These are phyloP conservation scores for Euglossa dilemma DNA, from an alignment of 1,140 invertebrate species.

Conservation along the genomic window DNA sequence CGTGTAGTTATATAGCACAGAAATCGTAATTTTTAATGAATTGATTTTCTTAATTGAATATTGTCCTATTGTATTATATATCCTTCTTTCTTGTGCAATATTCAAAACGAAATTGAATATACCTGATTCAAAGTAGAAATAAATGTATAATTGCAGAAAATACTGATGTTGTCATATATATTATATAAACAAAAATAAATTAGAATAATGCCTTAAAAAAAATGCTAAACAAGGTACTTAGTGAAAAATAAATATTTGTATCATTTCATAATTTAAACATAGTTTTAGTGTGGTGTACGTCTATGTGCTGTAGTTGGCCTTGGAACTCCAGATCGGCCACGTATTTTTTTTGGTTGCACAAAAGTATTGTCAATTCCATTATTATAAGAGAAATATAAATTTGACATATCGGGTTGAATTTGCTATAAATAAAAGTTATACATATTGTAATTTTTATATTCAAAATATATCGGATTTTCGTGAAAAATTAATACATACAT, in stretches of 20 bases:
- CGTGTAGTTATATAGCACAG: background rate
- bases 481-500: constrained; percentile 64
- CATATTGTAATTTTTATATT: background rate
- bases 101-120: background rate
- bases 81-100: background rate
- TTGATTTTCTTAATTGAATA: background rate
- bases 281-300: constrained; percentile 71
- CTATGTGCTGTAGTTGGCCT: constrained; percentile 80
- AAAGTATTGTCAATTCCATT: constrained; percentile 73
- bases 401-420: constrained; percentile 78
- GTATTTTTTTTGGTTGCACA: constrained; percentile 74
- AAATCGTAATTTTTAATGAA: background rate
- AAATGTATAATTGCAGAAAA: constrained; percentile 25
- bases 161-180: background rate
- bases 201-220: constrained; percentile 31
- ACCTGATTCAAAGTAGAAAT: background rate
- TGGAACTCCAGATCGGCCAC: constrained; percentile 77
- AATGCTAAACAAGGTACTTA: constrained; percentile 48
- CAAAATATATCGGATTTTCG: background rate
- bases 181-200: constrained; percentile 44
- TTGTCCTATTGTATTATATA: constrained; percentile 6
- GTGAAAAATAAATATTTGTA: constrained; percentile 55
- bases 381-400: constrained; percentile 80
- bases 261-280: constrained; percentile 24
- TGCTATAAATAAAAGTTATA: constrained; percentile 62